Conservation (phyloP, 2,888 invertebrate genomes). For the Caenorhabditis plicata region DNA sequence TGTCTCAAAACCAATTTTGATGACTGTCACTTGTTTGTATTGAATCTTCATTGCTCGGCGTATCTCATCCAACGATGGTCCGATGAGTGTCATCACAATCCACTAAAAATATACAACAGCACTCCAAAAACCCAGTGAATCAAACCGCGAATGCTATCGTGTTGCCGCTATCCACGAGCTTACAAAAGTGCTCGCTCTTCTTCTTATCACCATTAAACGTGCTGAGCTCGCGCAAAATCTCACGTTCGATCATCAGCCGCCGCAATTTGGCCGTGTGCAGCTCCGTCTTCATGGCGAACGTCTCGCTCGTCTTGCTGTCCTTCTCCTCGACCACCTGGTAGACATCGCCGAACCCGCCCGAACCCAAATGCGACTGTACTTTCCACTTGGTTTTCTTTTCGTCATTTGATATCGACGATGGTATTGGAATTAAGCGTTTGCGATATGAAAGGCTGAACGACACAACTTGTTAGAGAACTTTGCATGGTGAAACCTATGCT, state of each 20-base stretch:
- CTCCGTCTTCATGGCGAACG: conserved; percentile 32
- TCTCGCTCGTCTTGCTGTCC: not conserved
- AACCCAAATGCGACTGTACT: conserved; percentile 15
- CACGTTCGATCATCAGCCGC: conserved; percentile 15
- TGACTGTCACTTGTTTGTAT: conserved; percentile 12
- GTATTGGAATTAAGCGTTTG: no score
- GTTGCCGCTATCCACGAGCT: conserved; percentile 16
- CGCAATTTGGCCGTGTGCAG: conserved; percentile 3
- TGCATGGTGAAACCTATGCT: no score
- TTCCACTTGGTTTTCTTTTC: conserved; percentile 6
- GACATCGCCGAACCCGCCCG: conserved; percentile 31
- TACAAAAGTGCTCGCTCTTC: conserved; percentile 15
- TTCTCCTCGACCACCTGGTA: conserved; percentile 13
- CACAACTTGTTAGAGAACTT: no score
- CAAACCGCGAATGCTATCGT: conserved; percentile 9
- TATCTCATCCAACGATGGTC: conserved; percentile 24
- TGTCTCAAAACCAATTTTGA: conserved; percentile 23
- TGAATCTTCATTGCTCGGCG: conserved; percentile 17
- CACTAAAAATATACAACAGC: conserved; percentile 8
- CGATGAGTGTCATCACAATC: conserved; percentile 30
- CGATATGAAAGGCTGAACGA: no score
- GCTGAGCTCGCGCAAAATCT: conserved; percentile 18
- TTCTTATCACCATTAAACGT: conserved; percentile 5
- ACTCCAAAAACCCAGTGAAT: conserved; percentile 1
- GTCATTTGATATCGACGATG: no score